Conservation (phyloP, 2,888 invertebrate species). For the Limnephilus auricula region DNA sequence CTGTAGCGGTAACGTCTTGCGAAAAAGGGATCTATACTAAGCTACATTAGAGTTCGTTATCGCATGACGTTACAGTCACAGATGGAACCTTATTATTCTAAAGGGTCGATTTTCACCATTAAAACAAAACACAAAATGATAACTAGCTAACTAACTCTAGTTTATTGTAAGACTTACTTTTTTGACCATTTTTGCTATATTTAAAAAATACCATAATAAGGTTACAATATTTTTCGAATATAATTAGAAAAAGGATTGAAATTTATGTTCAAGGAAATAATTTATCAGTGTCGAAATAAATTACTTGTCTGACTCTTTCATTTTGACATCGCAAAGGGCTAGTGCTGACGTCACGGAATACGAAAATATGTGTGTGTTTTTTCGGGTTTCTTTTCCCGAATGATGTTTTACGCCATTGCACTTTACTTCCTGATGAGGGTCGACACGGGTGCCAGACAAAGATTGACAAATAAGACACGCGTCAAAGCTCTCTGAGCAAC, state of each 20-base stretch:
- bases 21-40: too few relatives aligned
- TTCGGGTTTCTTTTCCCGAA: neutral
- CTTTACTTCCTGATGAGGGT: constrained; percentile 56
- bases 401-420: constrained; percentile 52
- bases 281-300: neutral
- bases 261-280: neutral
- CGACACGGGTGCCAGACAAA: constrained; percentile 54
- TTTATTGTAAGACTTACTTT: too few relatives aligned
- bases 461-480: constrained; percentile 62
- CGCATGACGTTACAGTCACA: too few relatives aligned
- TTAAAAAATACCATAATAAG: neutral
- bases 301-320: neutral
- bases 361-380: neutral
- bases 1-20: too few relatives aligned
- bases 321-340: neutral
- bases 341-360: neutral
- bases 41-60: too few relatives aligned
- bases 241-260: neutral
- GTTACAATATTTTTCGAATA: neutral
- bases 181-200: neutral
- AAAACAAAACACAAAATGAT: too few relatives aligned
- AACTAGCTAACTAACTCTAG: too few relatives aligned
- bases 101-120: too few relatives aligned
- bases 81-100: too few relatives aligned
- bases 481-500: constrained; percentile 53